phyloP scores from a whole-genome alignment of 2,113 vertebrate species.

The Megaceryle torquata region DNA sequence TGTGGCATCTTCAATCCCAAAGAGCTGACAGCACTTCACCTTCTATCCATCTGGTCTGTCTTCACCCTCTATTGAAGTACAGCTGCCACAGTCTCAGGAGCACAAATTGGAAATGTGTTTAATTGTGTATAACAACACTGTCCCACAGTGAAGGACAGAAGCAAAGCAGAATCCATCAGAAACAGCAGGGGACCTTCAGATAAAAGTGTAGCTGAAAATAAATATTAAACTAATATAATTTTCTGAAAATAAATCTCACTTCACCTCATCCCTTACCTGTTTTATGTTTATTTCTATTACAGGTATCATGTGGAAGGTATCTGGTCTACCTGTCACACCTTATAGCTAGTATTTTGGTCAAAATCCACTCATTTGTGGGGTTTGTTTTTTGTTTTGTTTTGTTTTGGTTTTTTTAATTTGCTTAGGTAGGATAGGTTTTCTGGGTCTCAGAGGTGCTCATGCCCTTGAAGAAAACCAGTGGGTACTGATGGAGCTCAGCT shows the following conservation, averaged over 20 bases:
- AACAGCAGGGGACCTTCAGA: not conserved
- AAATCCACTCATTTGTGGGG: not conserved
- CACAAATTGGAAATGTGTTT: slow-evolving; percentile 34
- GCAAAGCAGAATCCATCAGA: not conserved
- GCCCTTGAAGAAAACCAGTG: not conserved
- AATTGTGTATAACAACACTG: slow-evolving; percentile 44
- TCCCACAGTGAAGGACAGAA: slow-evolving; percentile 2
- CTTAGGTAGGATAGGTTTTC: not conserved
- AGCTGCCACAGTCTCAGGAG: slow-evolving; percentile 44
- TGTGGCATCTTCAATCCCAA: not conserved
- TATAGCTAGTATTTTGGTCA: not conserved
- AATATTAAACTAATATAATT: not conserved
- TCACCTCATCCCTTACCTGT: not conserved
- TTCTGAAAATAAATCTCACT: not conserved
- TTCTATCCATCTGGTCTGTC: slow-evolving; percentile 49
- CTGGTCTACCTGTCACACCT: not conserved
- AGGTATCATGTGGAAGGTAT: not conserved
- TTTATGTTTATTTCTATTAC: not conserved
- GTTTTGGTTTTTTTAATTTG: not conserved
- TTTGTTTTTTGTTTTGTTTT: too few species aligned
- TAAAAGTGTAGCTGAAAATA: not conserved
- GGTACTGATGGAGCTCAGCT: not conserved
- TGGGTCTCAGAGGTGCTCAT: not conserved
- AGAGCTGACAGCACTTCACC: not conserved
- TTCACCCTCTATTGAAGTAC: slow-evolving; percentile 14